A percentile compares a stretch with the other conserved stretches of the same genome.
phyloP scores from a whole-genome alignment of 2,888 invertebrate genomes.

The Fragum sueziense region DNA sequence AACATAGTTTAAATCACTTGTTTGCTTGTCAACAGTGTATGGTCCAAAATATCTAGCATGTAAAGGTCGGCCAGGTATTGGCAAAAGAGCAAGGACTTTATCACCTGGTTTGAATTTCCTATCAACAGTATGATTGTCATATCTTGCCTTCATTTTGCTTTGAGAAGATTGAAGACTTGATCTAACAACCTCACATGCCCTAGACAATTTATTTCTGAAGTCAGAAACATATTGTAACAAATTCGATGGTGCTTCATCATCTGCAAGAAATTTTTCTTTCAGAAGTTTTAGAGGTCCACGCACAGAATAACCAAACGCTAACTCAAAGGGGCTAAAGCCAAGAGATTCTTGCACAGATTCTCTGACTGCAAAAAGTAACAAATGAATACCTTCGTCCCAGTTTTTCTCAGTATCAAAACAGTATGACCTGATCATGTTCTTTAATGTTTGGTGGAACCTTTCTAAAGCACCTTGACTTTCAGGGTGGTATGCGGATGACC shows the following conservation, averaged over 20 bases:
- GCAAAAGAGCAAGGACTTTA: no score
- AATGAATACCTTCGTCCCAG: slow-evolving; percentile 47
- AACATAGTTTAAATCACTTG: no score
- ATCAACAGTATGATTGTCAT: no score
- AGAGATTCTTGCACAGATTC: slow-evolving; percentile 49
- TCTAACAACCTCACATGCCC: slow-evolving; percentile 38
- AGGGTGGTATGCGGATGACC: slow-evolving; percentile 48
- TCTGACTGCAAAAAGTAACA: slow-evolving; percentile 41
- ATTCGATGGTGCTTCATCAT: slow-evolving; percentile 26
- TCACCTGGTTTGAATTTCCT: no score
- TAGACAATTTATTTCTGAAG: slow-evolving; percentile 26
- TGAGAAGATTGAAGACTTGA: slow-evolving; percentile 42
- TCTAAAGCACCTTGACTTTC: slow-evolving; percentile 46
- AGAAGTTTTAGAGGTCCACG: slow-evolving; percentile 32
- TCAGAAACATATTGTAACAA: slow-evolving; percentile 44
- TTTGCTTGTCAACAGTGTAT: no score
- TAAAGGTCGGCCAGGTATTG: no score
- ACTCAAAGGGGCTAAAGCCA: slow-evolving; percentile 42
- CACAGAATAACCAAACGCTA: slow-evolving; percentile 40
- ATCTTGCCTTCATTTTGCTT: slow-evolving; percentile 55
- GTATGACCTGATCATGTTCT: slow-evolving; percentile 43
- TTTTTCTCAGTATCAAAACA: slow-evolving; percentile 47
- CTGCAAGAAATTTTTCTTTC: slow-evolving; percentile 39
- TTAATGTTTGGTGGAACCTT: slow-evolving; percentile 55
- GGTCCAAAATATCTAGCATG: no score